These are phyloP conservation scores for Leptopilina clavipes DNA, from an alignment of 1,140 invertebrate genomes.

Conservation along the genomic window DNA sequence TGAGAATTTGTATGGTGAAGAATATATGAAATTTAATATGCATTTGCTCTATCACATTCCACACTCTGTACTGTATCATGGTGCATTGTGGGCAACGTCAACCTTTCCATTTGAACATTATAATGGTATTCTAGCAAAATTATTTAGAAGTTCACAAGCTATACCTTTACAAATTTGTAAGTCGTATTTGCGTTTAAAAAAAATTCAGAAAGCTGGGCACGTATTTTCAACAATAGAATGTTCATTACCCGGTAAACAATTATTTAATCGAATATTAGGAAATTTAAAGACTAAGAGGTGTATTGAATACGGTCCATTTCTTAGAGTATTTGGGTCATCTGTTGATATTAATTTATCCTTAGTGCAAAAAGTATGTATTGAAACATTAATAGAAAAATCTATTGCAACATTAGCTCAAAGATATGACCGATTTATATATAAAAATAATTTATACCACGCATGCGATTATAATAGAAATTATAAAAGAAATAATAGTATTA, in stretches of 20 bases:
- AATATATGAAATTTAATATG: constrained; percentile 32
- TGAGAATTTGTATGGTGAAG: constrained; percentile 24
- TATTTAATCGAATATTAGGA: neutral
- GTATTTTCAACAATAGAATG: neutral
- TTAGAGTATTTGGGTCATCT: no score
- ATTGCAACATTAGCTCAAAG: neutral
- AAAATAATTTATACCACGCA: neutral
- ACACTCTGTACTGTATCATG: neutral
- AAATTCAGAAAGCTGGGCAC: neutral
- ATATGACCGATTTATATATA: neutral
- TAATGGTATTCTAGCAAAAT: constrained; percentile 21
- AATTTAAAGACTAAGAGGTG: no score
- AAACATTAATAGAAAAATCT: neutral
- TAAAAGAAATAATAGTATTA: neutral
- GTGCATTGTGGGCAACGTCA: constrained; percentile 30
- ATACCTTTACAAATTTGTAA: neutral
- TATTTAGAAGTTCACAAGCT: neutral
- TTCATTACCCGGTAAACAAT: neutral
- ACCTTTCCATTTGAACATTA: constrained; percentile 34
- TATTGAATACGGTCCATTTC: no score
- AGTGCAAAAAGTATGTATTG: neutral
- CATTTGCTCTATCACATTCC: constrained; percentile 36
- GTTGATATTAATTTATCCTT: neutral
- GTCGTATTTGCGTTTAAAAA: neutral
- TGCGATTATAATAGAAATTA: neutral